Percentiles rank a stretch among this genome's conserved stretches.
Conservation (phyloP, 2,797 vertebrate species). For the Enteromius unitaeniatus region DNA sequence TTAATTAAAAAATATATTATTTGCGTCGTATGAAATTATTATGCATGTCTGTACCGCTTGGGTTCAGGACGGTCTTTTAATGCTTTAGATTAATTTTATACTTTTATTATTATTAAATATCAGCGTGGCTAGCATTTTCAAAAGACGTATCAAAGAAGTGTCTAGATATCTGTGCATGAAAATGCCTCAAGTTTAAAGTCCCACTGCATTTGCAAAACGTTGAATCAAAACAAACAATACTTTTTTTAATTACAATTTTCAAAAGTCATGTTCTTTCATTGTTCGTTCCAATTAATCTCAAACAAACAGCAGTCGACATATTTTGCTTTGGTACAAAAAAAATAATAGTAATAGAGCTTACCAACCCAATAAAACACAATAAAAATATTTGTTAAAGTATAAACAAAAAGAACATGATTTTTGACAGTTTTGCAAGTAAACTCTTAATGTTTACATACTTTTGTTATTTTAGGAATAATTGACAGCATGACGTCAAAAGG, state of each 20-base stretch:
- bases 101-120: not conserved
- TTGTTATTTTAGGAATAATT: constrained; percentile 27
- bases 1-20: not conserved
- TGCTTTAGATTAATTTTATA: not conserved
- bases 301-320: too few relatives aligned
- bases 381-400: too few relatives aligned
- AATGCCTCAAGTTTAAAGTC: not conserved
- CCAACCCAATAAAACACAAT: too few relatives aligned
- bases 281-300: too few relatives aligned
- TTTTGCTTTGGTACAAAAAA: too few relatives aligned
- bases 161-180: not conserved
- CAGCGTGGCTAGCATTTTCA: not conserved
- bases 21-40: not conserved
- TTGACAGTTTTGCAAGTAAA: too few relatives aligned
- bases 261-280: too few relatives aligned
- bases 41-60: not conserved
- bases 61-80: not conserved
- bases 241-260: too few relatives aligned
- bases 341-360: too few relatives aligned
- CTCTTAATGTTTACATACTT: not conserved
- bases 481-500: constrained; percentile 9
- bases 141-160: not conserved
- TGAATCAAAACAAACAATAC: too few relatives aligned
- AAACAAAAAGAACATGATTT: too few relatives aligned
- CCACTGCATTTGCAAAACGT: not conserved